phyloP scores from a whole-genome alignment of 2,797 vertebrate genomes.

The Melanotaenia pygmaea region DNA sequence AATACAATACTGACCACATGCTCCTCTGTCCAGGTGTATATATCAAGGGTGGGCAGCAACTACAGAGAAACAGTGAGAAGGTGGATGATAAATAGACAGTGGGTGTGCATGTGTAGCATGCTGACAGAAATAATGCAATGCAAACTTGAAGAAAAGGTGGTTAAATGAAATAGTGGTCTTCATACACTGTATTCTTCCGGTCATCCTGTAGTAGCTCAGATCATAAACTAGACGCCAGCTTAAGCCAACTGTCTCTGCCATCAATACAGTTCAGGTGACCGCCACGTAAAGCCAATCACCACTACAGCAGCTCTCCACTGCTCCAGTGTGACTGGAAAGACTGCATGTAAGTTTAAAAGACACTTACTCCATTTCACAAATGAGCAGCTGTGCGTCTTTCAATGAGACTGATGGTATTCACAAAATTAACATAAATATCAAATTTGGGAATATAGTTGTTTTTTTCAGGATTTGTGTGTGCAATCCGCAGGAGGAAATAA shows the following conservation, averaged over 20 bases:
- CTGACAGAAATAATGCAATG: constrained; percentile 74
- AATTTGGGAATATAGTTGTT: constrained; percentile 24
- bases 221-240: constrained; percentile 59
- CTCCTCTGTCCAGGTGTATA: constrained; percentile 95
- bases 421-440: constrained; percentile 37
- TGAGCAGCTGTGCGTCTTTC: constrained; percentile 53
- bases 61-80: constrained; percentile 76
- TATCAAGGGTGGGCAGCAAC: constrained; percentile 96
- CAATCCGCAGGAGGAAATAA: constrained; percentile 36
- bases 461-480: constrained; percentile 23
- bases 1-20: constrained; percentile 90
- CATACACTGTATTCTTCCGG: constrained; percentile 72
- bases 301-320: constrained; percentile 57
- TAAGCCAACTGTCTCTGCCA: constrained; percentile 64
- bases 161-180: constrained; percentile 77
- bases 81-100: constrained; percentile 7
- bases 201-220: constrained; percentile 70
- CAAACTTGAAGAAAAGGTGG: constrained; percentile 76
- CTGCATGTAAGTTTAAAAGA: constrained; percentile 61
- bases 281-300: constrained; percentile 67
- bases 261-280: constrained; percentile 54
- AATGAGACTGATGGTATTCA: constrained; percentile 41
- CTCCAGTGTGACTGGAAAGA: constrained; percentile 68
- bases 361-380: constrained; percentile 62
- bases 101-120: constrained; percentile 45